Conservation (phyloP, 2,797 vertebrate genomes). For the Perdix hodgsoniae region DNA sequence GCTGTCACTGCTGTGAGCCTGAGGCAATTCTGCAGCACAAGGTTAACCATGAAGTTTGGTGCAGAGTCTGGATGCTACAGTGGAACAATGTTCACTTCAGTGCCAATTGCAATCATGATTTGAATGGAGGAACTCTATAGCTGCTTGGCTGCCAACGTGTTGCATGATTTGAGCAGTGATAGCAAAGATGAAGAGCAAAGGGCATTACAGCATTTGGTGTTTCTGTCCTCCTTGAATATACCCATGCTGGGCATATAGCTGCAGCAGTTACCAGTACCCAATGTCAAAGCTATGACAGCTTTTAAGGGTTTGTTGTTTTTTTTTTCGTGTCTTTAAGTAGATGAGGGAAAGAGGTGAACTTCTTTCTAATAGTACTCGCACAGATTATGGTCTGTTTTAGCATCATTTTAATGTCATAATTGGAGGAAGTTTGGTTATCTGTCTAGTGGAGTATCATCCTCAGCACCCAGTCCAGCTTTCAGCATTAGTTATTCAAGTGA, state of each 20-base stretch:
- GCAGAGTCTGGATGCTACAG: not conserved
- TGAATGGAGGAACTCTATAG: not conserved
- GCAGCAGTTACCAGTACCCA: not conserved
- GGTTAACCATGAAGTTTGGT: not conserved
- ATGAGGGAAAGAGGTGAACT: not conserved
- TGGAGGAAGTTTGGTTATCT: not conserved
- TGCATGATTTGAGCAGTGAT: accelerated
- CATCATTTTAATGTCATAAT: not conserved
- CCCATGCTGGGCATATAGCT: accelerated
- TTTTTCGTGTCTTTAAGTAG: not conserved
- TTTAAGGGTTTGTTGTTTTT: not conserved
- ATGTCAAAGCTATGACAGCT: not conserved
- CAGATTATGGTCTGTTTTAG: not conserved
- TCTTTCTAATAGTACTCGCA: not conserved
- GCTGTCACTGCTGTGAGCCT: not conserved
- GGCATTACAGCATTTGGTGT: accelerated
- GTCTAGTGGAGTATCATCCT: not conserved
- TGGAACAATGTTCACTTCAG: not conserved
- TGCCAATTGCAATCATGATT: not conserved
- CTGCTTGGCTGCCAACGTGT: not conserved
- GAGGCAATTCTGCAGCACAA: not conserved
- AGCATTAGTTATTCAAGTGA: not conserved
- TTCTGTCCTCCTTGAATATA: not conserved
- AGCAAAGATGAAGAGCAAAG: not conserved
- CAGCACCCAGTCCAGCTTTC: not conserved